Percentiles rank a stretch among this genome's conserved stretches.
phyloP scores from a whole-genome alignment of 2,888 invertebrate genomes.

The Ectemnius lituratus region DNA sequence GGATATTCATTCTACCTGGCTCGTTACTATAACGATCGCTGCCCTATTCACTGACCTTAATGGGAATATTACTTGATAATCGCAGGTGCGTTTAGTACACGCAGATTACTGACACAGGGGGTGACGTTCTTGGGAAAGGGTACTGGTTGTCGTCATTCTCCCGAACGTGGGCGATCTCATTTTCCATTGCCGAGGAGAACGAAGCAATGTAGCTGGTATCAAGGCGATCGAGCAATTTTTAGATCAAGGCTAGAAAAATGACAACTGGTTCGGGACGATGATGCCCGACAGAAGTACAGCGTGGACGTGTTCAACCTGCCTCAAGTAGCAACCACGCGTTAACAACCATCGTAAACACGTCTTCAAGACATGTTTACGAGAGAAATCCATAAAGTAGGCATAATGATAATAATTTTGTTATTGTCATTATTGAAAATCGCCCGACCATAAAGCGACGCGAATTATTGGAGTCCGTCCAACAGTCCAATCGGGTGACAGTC shows the following conservation, averaged over 20 bases:
- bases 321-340: conserved; percentile 52
- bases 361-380: conserved; percentile 2
- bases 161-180: too few species aligned
- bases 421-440: conserved; percentile 67
- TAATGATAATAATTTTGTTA: conserved; percentile 63
- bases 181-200: neutral
- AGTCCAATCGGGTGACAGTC: conserved; percentile 33
- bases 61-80: too few species aligned
- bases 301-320: conserved; percentile 3
- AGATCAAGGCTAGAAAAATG: neutral
- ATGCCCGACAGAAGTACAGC: neutral
- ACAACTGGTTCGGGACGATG: neutral
- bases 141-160: too few species aligned
- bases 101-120: too few species aligned
- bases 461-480: conserved; percentile 60
- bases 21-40: too few species aligned
- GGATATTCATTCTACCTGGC: too few species aligned
- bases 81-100: too few species aligned
- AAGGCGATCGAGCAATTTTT: neutral
- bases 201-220: neutral
- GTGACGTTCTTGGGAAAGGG: too few species aligned
- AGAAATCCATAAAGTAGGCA: conserved; percentile 63
- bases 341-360: conserved; percentile 60
- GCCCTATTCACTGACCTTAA: too few species aligned
- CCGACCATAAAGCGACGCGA: conserved; percentile 62